phyloP scores from a whole-genome alignment of 2,797 vertebrate genomes.

The Aselliscus stoliczkanus region DNA sequence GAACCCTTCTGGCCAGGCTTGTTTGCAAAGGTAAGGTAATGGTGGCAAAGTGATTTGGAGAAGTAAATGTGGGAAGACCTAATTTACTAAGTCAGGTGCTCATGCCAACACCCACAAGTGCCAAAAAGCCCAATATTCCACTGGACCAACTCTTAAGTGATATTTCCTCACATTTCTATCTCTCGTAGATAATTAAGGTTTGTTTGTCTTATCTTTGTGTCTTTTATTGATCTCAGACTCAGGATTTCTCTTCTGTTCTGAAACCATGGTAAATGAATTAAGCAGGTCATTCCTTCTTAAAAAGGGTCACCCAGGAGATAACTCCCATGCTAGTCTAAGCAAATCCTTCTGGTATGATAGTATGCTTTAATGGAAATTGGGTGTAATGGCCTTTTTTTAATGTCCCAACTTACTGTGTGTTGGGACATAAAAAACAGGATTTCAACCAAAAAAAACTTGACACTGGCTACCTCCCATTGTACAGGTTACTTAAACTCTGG shows the following conservation, averaged over 20 bases:
- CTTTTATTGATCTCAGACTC: neutral
- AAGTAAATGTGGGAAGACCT: neutral
- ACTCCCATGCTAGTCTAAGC: neutral
- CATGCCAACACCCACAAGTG: neutral
- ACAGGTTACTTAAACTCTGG: neutral
- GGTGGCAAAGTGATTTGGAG: neutral
- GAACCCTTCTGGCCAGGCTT: slow-evolving; percentile 98
- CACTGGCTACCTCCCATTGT: neutral
- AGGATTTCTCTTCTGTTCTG: neutral
- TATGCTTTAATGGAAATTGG: neutral
- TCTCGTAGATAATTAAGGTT: neutral
- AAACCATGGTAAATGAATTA: neutral
- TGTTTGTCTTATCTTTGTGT: neutral
- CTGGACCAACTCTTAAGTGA: neutral
- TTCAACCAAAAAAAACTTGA: neutral
- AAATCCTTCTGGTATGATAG: neutral
- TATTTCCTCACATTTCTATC: neutral
- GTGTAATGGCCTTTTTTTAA: neutral
- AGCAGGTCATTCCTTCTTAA: neutral
- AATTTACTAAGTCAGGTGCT: neutral
- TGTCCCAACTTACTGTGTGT: neutral
- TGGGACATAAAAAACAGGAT: neutral
- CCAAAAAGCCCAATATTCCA: fast-evolving
- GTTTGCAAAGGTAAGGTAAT: slow-evolving; percentile 91
- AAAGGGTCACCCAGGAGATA: neutral